Base-by-base conservation (phyloP, 2,888 invertebrate species). In the Tenthredo livida region DNA sequence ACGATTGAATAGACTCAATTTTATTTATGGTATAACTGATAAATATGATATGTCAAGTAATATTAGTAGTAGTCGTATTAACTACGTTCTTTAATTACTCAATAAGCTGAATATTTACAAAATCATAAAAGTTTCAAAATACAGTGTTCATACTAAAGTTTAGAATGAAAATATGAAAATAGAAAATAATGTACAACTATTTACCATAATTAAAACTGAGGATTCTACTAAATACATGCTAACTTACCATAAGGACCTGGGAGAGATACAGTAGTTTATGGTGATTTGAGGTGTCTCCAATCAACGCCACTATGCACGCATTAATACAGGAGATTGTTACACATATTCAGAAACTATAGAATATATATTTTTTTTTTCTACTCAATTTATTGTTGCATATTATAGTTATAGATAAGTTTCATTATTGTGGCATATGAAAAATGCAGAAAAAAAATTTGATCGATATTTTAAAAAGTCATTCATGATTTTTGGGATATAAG, bases 251-350 rank as follows among this genome's bases (percentile, higher is more conserved):
- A 86, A 94, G 94, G 89, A 94, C 94, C 94, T 94, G 94, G 87
- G 94, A 95, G 89, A 95, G 93, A 92, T 94, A 95, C 91, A 95
- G 94, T 90, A 95, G 94, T 92, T 94, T 94, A 93, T 94, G 94
- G 90, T 94, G 94, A 92, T 95, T 94, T 93, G 94, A 94, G 92
- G 94, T 94, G 88, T 94, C 94, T 92, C 94, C 94, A 92, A 94
- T 94, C 91, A 94, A 94, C 92, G 94, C 94, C 92, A 92, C 92
- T 92, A 92, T 90, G 90, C 89, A 90, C 91, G 91, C 91, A 91
- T 90, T 89, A 91, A 91, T 90, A 91, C 87, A 88, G 85, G 87
- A 88, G 85, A 90, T 90, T 86, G 89, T 91, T 91, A 91, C 89
- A 89, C 88, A 89, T 86, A 17, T 72, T 84, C 78, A 80, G n/a